Base-by-base conservation (phyloP, 1,140 invertebrate species). In the Trachymyrmex septentrionalis region DNA sequence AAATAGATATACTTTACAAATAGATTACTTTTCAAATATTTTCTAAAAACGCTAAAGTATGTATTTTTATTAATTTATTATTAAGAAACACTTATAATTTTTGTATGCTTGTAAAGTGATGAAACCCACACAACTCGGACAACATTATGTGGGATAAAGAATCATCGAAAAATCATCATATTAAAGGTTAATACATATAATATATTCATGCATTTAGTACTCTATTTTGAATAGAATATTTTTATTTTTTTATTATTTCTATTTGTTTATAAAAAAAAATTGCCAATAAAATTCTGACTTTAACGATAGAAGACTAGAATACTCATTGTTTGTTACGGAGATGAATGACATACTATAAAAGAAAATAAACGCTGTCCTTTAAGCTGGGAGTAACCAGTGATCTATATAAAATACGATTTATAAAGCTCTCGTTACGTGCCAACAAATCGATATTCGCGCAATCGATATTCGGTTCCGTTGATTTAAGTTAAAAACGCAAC, bases 321-420 rank as follows among this genome's bases (percentile, higher is more conserved):
- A 57, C 30, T 67, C n/a, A 64, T 55, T 67, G 19, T 48, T 55
- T 53, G 19, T 66, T 19, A 38, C 30, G 6, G 27, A 2, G 14
- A 80, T 66, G 44, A 69, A 53, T 19, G 14, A 10, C 48, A 34
- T 53, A 16, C 24, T 30, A 50, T 5, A 44, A 24, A 67, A 34
- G 19, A 61, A 7, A 27, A 57, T 30, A 9, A 61, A 73, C 10
- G 16, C 12, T 24, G 34, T 48, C 12, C 34, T 50, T 30, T 12
- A 48, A 48, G 14, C 14, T 38, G 50, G 0, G 38, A 48, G 55
- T 34, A 27, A 19, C 38, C 30, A 75, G 19, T 1, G 27, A 1
- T 80, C 77, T 16, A 84, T 84, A 34, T 7, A 27, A 48, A 66
- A 80, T 48, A 16, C 34, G 53, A 82, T 84, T 63, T 61, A 67